A percentile compares a stretch with the other conserved stretches of the same genome.
Evolutionary conservation across 2,888 invertebrate genomes (phyloP).

Genomic region (Leucoma salicis): DNA sequence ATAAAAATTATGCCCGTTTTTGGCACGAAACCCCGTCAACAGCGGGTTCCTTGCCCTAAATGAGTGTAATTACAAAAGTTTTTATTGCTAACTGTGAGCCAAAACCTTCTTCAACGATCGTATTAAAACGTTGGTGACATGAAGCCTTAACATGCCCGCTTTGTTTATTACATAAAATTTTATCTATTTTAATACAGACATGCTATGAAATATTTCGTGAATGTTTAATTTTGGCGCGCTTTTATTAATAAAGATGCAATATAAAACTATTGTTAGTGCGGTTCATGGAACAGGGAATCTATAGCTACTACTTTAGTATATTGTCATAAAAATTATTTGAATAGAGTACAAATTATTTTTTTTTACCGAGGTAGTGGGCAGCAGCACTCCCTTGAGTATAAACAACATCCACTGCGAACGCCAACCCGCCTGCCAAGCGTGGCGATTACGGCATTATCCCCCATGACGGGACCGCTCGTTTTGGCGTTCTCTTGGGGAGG

Average conservation of each 20-base stretch:
- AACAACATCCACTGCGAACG: no score
- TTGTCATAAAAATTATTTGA: no score
- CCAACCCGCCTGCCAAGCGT: no score
- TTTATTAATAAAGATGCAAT: conserved; percentile 1
- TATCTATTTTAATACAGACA: conserved; percentile 27
- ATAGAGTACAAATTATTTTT: no score
- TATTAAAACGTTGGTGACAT: conserved; percentile 45
- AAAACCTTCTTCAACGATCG: conserved; percentile 64
- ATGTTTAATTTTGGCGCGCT: background rate
- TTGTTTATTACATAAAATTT: conserved; percentile 45
- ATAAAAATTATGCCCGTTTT: conserved; percentile 75
- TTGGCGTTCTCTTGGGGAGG: no score
- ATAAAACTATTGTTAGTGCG: no score
- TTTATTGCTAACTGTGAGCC: conserved; percentile 76
- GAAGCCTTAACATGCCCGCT: conserved; percentile 37
- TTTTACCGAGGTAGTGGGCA: no score
- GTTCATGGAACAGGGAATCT: no score
- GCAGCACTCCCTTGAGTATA: no score
- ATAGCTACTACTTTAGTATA: no score
- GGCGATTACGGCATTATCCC: no score
- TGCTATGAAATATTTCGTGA: conserved; percentile 11
- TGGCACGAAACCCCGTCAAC: conserved; percentile 78
- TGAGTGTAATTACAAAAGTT: conserved; percentile 80
- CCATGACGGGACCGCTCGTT: no score
- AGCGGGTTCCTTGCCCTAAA: conserved; percentile 69